Evolutionary conservation across 2,888 invertebrate genomes (phyloP).

Genomic region (Thecocarcelia acutangulata): DNA sequence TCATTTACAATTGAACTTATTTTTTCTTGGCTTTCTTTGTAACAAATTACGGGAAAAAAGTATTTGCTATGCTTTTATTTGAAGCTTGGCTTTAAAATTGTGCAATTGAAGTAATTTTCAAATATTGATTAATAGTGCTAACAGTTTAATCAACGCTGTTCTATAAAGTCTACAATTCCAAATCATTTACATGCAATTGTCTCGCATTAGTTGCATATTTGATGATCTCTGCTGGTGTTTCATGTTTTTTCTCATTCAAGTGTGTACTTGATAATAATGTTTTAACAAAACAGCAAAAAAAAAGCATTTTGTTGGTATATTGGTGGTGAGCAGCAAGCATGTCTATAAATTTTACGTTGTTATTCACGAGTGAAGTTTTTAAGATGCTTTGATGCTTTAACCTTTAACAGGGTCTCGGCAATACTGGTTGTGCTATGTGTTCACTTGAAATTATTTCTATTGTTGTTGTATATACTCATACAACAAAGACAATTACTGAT

Average conservation of each 20-base stretch:
- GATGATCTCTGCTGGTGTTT: background rate
- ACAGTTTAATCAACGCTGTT: background rate
- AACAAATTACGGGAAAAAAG: too few species aligned
- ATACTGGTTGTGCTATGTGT: constrained; percentile 27
- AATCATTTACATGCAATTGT: constrained; percentile 47
- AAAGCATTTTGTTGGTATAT: background rate
- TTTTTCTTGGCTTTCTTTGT: too few species aligned
- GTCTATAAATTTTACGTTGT: background rate
- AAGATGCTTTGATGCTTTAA: constrained; percentile 65
- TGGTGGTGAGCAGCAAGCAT: background rate
- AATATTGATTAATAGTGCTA: constrained; percentile 12
- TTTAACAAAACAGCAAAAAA: constrained; percentile 11
- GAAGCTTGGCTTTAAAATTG: too few species aligned
- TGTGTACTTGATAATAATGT: constrained; percentile 52
- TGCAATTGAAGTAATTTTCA: too few species aligned
- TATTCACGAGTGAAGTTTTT: constrained; percentile 34
- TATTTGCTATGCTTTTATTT: too few species aligned
- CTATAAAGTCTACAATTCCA: constrained; percentile 9
- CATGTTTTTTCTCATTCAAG: constrained; percentile 21
- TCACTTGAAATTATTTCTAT: constrained; percentile 7
- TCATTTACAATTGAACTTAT: too few species aligned
- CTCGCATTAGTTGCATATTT: constrained; percentile 47
- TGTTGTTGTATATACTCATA: background rate
- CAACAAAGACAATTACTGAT: background rate
- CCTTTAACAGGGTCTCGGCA: constrained; percentile 69